Percentiles rank a stretch among this genome's conserved stretches.
Evolutionary conservation across 2,888 invertebrate genomes (phyloP).

Genomic region (Stegophylla sp.): DNA sequence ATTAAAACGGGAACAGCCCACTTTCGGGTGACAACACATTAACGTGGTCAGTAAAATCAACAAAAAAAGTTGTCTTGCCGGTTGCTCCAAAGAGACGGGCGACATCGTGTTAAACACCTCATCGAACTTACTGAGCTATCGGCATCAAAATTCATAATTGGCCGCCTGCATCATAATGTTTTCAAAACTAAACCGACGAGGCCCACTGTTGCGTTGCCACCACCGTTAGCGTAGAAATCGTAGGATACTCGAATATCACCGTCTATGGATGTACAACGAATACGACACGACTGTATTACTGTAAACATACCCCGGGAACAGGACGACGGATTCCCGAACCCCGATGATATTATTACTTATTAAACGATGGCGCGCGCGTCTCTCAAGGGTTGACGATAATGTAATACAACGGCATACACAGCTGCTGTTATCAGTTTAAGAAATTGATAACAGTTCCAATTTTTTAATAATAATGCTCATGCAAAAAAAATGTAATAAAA

Average conservation of each 20-base stretch:
- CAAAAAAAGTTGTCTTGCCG: background rate
- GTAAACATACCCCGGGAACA: too few relatives aligned
- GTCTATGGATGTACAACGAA: background rate
- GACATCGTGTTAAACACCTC: background rate
- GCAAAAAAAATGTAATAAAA: background rate
- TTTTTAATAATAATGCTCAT: background rate
- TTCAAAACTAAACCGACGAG: constrained; percentile 19
- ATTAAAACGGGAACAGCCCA: constrained; percentile 2
- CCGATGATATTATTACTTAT: too few relatives aligned
- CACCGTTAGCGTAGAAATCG: background rate
- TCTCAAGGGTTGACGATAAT: too few relatives aligned
- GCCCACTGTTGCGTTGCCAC: background rate
- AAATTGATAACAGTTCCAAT: background rate
- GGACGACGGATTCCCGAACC: too few relatives aligned
- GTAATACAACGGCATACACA: background rate
- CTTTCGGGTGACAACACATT: background rate
- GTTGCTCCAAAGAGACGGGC: background rate
- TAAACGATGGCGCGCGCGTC: too few relatives aligned
- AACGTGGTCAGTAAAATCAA: too few relatives aligned
- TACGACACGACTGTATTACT: too few relatives aligned
- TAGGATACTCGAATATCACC: background rate
- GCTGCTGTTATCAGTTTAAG: background rate
- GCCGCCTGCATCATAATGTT: constrained; percentile 39
- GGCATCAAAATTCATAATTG: constrained; percentile 63
- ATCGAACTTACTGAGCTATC: constrained; percentile 62